phyloP scores from a whole-genome alignment of 1,140 invertebrate genomes.

The Ganaspis sp. region DNA sequence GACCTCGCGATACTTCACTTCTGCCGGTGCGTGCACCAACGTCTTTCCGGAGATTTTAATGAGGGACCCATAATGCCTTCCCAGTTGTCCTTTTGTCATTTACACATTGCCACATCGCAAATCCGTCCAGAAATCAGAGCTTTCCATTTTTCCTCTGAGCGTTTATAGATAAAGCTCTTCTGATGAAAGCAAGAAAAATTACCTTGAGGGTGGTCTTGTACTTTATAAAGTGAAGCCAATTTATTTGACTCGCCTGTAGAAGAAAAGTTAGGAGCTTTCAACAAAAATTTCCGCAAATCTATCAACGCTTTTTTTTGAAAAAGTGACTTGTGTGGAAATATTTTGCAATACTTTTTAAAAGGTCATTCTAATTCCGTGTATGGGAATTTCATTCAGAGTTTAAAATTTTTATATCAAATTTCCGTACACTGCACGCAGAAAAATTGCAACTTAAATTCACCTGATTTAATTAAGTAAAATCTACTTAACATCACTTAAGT shows the following conservation, averaged over 20 bases:
- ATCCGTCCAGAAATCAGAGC: background rate
- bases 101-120: conserved; percentile 8
- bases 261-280: too few species aligned
- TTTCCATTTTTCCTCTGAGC: background rate
- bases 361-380: too few species aligned
- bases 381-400: too few species aligned
- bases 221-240: background rate
- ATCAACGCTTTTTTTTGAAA: background rate
- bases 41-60: conserved; percentile 47
- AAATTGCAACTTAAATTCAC: too few species aligned
- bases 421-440: too few species aligned
- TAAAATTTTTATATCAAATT: too few species aligned
- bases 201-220: background rate
- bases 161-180: background rate
- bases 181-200: background rate
- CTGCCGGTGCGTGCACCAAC: background rate
- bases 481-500: too few species aligned
- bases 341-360: too few species aligned
- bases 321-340: too few species aligned
- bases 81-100: conserved; percentile 24
- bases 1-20: conserved; percentile 34
- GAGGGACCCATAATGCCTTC: conserved; percentile 33
- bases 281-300: background rate
- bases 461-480: too few species aligned
- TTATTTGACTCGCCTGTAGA: background rate